These are phyloP conservation scores for Argyrosomus japonicus DNA, from an alignment of 2,113 vertebrate genomes.

Conservation along the genomic window DNA sequence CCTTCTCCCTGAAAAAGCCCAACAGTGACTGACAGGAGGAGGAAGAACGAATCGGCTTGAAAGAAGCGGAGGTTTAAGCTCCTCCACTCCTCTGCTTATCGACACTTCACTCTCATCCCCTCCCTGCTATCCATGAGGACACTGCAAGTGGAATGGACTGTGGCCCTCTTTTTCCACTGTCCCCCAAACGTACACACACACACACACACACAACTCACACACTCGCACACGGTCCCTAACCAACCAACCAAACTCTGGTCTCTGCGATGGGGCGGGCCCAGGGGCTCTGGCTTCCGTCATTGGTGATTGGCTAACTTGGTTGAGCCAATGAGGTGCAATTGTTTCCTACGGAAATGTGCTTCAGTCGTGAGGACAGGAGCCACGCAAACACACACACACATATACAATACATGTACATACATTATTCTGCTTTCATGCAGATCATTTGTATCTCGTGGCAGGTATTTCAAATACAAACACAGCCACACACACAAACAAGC, in stretches of 20 bases:
- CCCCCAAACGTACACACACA: conserved; percentile 38
- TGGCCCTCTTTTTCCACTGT: conserved; percentile 33
- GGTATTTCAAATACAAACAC: conserved; percentile 44
- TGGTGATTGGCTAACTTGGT: conserved; percentile 71
- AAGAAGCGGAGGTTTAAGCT: conserved; percentile 89
- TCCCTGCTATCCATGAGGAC: conserved; percentile 67
- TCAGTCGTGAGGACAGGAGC: conserved; percentile 75
- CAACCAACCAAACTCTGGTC: conserved; percentile 40
- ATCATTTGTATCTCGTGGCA: conserved; percentile 40
- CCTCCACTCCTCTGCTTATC: conserved; percentile 80
- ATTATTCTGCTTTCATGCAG: conserved; percentile 63
- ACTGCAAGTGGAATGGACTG: conserved; percentile 66
- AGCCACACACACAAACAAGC: conserved; percentile 31
- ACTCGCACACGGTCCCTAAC: conserved; percentile 25
- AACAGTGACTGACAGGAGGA: conserved; percentile 95
- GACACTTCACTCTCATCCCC: conserved; percentile 85
- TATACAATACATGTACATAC: conserved; percentile 12
- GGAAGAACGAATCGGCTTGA: conserved; percentile 90
- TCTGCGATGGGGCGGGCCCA: conserved; percentile 57
- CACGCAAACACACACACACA: conserved; percentile 38
- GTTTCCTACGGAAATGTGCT: conserved; percentile 88
- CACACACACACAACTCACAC: conserved; percentile 24
- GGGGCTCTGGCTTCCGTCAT: conserved; percentile 72
- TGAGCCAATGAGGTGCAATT: conserved; percentile 86
- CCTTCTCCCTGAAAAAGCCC: conserved; percentile 94